A percentile compares a stretch with the other conserved stretches of the same genome.
Evolutionary conservation across 2,888 invertebrate genomes (phyloP).

Genomic region (Deilephila porcellus): DNA sequence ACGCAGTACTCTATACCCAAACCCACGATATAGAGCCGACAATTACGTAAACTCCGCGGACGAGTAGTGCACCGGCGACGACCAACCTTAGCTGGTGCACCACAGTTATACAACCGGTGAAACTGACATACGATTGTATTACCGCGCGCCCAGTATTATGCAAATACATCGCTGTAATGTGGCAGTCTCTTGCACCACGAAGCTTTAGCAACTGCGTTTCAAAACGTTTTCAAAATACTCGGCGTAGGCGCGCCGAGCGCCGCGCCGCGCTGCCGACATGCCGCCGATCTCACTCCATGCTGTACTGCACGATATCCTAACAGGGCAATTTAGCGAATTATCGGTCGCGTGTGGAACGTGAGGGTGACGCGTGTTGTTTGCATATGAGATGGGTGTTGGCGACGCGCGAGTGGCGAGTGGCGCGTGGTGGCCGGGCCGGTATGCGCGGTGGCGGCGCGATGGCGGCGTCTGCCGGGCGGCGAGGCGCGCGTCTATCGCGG

Average conservation of each 20-base stretch:
- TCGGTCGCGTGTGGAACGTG: conserved; percentile 51
- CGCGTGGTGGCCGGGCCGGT: conserved; percentile 73
- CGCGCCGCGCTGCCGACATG: conserved; percentile 55
- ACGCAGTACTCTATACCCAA: conserved; percentile 52
- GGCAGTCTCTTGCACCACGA: conserved; percentile 78
- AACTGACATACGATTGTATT: conserved; percentile 65
- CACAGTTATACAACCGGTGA: conserved; percentile 70
- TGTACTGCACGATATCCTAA: conserved; percentile 55
- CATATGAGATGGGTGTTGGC: conserved; percentile 57
- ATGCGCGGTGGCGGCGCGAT: conserved; percentile 76
- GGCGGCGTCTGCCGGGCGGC: conserved; percentile 79
- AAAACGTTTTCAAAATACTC: conserved; percentile 80
- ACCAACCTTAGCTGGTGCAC: conserved; percentile 45
- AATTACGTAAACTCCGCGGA: conserved; percentile 55
- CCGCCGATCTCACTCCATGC: conserved; percentile 45
- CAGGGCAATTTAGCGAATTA: conserved; percentile 38
- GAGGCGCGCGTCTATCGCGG: conserved; percentile 70
- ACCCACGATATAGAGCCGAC: conserved; percentile 44
- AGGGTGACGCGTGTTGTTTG: conserved; percentile 55
- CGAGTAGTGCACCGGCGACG: conserved; percentile 40
- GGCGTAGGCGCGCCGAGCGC: conserved; percentile 68
- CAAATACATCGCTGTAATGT: conserved; percentile 78
- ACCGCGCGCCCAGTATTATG: conserved; percentile 77
- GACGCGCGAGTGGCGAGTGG: conserved; percentile 43
- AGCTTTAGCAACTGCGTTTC: conserved; percentile 79